Base-by-base conservation (phyloP, 2,888 invertebrate species). In the Chrysolina americana region DNA sequence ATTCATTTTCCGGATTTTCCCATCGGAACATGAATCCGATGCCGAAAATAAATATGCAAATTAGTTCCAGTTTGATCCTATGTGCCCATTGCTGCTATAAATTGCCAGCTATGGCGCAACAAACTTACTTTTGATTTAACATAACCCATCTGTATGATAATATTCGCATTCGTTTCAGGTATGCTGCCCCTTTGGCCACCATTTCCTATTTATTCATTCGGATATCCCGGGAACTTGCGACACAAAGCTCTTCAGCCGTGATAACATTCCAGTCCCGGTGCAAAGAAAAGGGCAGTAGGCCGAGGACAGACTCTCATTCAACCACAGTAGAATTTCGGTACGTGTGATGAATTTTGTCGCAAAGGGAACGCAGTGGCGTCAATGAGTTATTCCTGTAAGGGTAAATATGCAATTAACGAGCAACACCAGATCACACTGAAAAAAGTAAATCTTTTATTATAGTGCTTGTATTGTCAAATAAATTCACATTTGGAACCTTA, bases 171-270 rank as follows among this genome's bases (percentile, higher is more conserved):
- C 56, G 65, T 86, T 86, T 19, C 83, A 91, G 90, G 88, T 92
- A 91, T 81, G 90, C 90, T 69, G 87, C 90, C 70, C 92, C 92
- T 1, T 83, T 92, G 71, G 89, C 91, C 2, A 87, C 92, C 65
- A 90, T 92, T 73, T 91, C 91, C 3, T 93, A 92, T 84, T 87
- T 93, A 41, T 93, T 92, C 83, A 91, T 93, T 63, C 89, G 92
- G 82, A 90, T 92, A 65, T 92, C 93, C 0, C 89, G 91, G 56
- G 93, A 93, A 83, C 84, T 94, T 47, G 87, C 88, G 6, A 90
- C 89, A 21, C 90, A 91, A 74, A 90, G 89, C 17, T 89, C 91
- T 9, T 85, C 90, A 66, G 89, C 91, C 2, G 89, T 91, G 13
- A 90, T 91, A 85, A 89, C 91, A 87, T 91, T 89, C 81, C 91